Base-by-base conservation (phyloP, 1,140 invertebrate genomes). In the Hermetia illucens region DNA sequence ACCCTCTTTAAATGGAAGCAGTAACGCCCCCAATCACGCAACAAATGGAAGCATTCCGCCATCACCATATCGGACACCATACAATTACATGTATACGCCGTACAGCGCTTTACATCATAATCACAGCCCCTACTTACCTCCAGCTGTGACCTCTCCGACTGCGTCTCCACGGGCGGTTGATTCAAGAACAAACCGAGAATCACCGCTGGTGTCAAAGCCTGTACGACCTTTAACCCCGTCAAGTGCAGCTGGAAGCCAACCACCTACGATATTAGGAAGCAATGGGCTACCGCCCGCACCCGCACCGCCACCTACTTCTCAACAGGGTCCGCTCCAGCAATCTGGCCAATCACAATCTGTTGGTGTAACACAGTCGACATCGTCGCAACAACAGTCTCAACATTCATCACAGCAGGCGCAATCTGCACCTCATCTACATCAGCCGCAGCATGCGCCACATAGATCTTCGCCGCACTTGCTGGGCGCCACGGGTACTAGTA, bases 61-160 rank as follows among this genome's bases (percentile, higher is more conserved):
- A 37, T 68, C 71, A 2, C 73, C 72, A 41, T 72, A 73, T 9
- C 71, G 74, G 25, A 64, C 71, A 3, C 66, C 74, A 32, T 79
- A 79, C 54, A 55, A 55, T 24, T 59, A 59, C 22, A 63, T 82
- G 30, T 84, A 82, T 50, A 74, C 79, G 0, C 79, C 80, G 1
- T 82, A 82, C 47, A 73, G 73, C 34, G 71, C 70, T 22, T 55
- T 79, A 27, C 71, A 74, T 49, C 75, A 78, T 51, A 74, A 74
- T 52, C 78, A 81, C 50, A 77, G 73, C 43, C 70, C 72, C 29
- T 71, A 71, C 48, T 54, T 79, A 44, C 70, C 76, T 15, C 64
- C 70, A 36, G 60, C 69, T 20, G 64, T 70, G 46, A 66, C 68
- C 16, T 70, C 76, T 13, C 69, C 74, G 12, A 75, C 71, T 24